These are phyloP conservation scores for Tetramorium simillimum DNA, from an alignment of 1,140 invertebrate species.

Conservation along the genomic window DNA sequence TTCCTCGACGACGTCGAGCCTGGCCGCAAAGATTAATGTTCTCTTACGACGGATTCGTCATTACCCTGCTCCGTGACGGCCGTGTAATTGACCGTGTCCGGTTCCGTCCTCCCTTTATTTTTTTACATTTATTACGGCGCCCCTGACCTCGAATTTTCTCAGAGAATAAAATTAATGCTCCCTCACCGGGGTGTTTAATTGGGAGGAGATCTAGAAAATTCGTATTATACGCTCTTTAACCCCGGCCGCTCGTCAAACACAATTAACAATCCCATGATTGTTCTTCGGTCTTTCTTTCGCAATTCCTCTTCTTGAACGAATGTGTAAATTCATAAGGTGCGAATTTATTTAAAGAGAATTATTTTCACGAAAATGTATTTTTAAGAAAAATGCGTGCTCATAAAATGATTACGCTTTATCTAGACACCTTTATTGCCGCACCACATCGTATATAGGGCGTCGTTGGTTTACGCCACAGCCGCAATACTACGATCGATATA, in stretches of 20 bases:
- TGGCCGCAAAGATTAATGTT: conserved; percentile 40
- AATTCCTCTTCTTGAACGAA: neutral
- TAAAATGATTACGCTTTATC: neutral
- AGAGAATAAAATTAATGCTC: conserved; percentile 27
- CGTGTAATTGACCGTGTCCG: conserved; percentile 52
- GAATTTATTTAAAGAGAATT: neutral
- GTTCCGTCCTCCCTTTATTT: neutral
- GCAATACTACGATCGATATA: conserved; percentile 22
- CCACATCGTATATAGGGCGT: neutral
- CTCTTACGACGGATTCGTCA: conserved; percentile 40
- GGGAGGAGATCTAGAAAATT: conserved; percentile 28
- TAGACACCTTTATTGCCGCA: conserved; percentile 8
- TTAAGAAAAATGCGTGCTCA: neutral
- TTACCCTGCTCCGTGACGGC: conserved; percentile 24
- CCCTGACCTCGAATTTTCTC: conserved; percentile 25
- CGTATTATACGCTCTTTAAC: neutral
- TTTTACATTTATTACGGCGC: conserved; percentile 44
- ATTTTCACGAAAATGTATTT: too few species aligned
- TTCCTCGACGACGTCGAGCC: conserved; percentile 23
- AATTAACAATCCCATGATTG: conserved; percentile 14
- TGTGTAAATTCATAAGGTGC: neutral
- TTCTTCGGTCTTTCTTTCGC: neutral
- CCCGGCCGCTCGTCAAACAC: neutral
- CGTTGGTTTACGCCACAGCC: neutral
- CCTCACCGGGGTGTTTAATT: conserved; percentile 24